Percentiles rank a stretch among this genome's conserved stretches.
These are phyloP conservation scores for Acrossocheilus wenchowensis DNA, from an alignment of 2,797 vertebrate genomes.

Conservation along the genomic window DNA sequence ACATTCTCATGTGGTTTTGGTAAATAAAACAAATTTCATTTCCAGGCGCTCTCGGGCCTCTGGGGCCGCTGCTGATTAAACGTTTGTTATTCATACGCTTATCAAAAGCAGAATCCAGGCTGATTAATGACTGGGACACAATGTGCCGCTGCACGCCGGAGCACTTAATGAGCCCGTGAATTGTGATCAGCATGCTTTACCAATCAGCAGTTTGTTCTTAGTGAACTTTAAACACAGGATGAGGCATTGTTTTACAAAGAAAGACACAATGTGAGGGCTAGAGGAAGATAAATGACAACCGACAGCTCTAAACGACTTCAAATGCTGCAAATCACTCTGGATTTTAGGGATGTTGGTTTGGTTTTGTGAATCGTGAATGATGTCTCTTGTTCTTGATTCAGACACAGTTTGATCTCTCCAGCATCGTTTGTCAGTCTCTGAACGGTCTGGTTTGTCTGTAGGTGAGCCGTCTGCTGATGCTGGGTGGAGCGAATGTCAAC, in stretches of 20 bases:
- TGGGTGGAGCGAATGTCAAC: constrained; percentile 95
- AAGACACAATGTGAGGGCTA: constrained; percentile 10
- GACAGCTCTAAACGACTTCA: constrained; percentile 5
- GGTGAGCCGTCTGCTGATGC: constrained; percentile 97
- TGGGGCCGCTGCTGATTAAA: constrained; percentile 64
- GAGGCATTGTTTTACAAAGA: constrained; percentile 32
- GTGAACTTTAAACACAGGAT: constrained; percentile 44
- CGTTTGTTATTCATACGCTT: constrained; percentile 71
- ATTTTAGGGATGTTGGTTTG: background rate
- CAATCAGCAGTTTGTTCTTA: constrained; percentile 53
- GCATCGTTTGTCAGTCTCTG: background rate
- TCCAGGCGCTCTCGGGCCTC: constrained; percentile 54
- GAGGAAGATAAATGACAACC: background rate
- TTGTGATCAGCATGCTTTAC: constrained; percentile 52
- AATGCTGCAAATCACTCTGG: background rate
- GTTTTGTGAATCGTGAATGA: background rate
- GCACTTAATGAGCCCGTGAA: constrained; percentile 43
- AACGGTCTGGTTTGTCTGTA: constrained; percentile 63
- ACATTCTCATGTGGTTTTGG: constrained; percentile 43
- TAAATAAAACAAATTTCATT: constrained; percentile 57
- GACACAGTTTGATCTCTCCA: background rate
- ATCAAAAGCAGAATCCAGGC: constrained; percentile 58
- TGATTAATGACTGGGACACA: constrained; percentile 66
- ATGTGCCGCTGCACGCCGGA: constrained; percentile 47
- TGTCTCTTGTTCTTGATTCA: background rate